Evolutionary conservation across 1,140 invertebrate species (phyloP), one percentile per base, ranked within the genome.

Genomic region (Tetraneura akinire): DNA sequence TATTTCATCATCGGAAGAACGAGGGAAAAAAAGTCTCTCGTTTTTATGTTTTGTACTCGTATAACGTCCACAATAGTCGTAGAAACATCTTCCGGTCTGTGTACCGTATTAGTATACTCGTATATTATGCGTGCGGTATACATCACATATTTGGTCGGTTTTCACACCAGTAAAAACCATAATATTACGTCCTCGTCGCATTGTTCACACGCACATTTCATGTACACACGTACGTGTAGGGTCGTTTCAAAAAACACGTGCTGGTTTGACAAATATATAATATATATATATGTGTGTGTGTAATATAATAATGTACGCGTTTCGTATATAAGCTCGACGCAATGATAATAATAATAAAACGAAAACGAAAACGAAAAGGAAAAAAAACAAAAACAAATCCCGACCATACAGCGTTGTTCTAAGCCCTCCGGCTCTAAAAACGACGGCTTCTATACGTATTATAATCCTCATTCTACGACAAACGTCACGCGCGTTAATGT

Each of bases 401-500:
- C 18, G 18, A n/a, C 32, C 32, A 37, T 37, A 37, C 8, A 37
- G 18, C 32, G 11, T 66, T 42, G 64, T 42, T 66, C 37, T 66
- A 66, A 66, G 13, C 45, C 45, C 21, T 53, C n/a, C 18, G 14
- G 51, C 32, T 57, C 51, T 60, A 57, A 57, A 76, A 76, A 76
- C n/a, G 53, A 21, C 51, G 29, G 29, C 2, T 57, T 45, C 6
- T 9, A 23, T 37, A 4, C 3, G 8, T 37, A 37, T 4, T 18
- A 42, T 76, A 76, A 76, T 76, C 73, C 73, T 53, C 11, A 42
- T 3, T 21, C 1, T 42, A 21, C 32, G 6, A 13, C 51, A 42
- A 76, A 53, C 32, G 73, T 57, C 73, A 76, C 73, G 73, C 60
- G 60, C 32, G n/a, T 42, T 42, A 55, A 37, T 18, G 73, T 42